Base-by-base conservation (phyloP, 2,113 vertebrate genomes). In the Camelus bactrianus region DNA sequence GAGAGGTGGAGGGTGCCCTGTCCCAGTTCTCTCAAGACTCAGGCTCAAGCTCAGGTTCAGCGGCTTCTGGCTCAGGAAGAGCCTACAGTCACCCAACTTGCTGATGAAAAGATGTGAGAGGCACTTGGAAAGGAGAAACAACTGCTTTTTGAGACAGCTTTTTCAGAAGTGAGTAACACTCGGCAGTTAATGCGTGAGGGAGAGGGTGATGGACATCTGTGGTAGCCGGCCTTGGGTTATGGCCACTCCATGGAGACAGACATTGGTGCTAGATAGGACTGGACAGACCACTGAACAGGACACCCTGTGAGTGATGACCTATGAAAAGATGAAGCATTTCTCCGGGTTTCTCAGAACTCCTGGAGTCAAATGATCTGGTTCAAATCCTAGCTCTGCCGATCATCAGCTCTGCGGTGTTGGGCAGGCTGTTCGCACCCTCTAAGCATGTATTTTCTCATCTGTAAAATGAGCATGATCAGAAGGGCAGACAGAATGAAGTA, bases 371-470 rank as follows among this genome's bases (percentile, higher is more conserved):
- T 28, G 28, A 26, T 72, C 15, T 70, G n/a, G n/a, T 95, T 95
- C 81, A 72, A 35, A 91, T 88, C 56, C 32, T 28, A 88, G 30
- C 54, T 96, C 82, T 86, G 86, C 15, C 38, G 13, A 3, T 73
- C 50, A 75, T 20, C 72, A 82, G 73, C 65, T 72, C 60, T 35
- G 15, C 6, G 35, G 26, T 50, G 32, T 10, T 64, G 14, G 60
- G 48, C 48, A 82, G 56, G 35, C 50, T 79, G 46, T 16, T 60
- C 69, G 32, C 13, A 42, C n/a, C 42, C 24, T n/a, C 48, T 3
- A 64, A 58, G 30, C 24, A 50, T 89, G 56, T 11, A 48, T 97
- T 84, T 91, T 86, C 86, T 94, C 91, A 83, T 81, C 32, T 65
- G 42, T n/a, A 93, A 64, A 46, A 62, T 85, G 56, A 89, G 46